Evolutionary conservation across 2,113 vertebrate species (phyloP), one percentile per base, ranked within the genome.

Genomic region (Cinclus mexicanus): DNA sequence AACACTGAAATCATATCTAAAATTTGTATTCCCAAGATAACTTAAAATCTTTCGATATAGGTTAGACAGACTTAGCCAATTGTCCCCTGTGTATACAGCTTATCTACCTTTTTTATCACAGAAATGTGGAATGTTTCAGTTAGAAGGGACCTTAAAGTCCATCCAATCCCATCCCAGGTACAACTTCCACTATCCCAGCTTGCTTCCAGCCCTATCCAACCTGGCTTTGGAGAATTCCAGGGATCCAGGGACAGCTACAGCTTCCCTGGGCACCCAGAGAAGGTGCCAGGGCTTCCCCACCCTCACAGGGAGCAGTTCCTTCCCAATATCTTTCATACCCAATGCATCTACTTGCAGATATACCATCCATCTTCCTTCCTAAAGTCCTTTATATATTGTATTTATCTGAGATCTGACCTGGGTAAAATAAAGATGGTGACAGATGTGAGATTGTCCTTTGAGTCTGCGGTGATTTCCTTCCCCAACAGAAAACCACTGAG

Each of bases 141-240:
- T 37, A 20, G 24, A 47, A 61, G 23, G 46, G 29, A 14, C 13
- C 8, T 47, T 6, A 13, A 70, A 47, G 7, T 10, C 10, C n/a
- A 47, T 33, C 41, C n/a, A 14, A 3, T 26, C 1, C 22, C 22
- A 53, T 19, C 14, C 28, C 19, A 78, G 55, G 46, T 55, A 15
- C n/a, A 61, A 0, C 6, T 78, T 2, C 64, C 47, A 53, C 12
- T 5, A 0, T 0, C 10, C 39, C 47, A 55, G 29, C 1, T 0
- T 6, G 15, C 39, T 61, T 23, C 52, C 1, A 59, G 3, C 19
- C 28, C n/a, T 0, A 0, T 68, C 52, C 35, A 83, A 0, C 22
- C 49, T 33, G 47, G 33, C 33, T 28, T 74, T 33, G 82, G 41
- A 2, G n/a, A 64, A 18, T 55, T 0, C 23, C 59, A 64, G n/a